phyloP scores from a whole-genome alignment of 1,140 invertebrate species.

The Hyposmocoma kahamanoa region DNA sequence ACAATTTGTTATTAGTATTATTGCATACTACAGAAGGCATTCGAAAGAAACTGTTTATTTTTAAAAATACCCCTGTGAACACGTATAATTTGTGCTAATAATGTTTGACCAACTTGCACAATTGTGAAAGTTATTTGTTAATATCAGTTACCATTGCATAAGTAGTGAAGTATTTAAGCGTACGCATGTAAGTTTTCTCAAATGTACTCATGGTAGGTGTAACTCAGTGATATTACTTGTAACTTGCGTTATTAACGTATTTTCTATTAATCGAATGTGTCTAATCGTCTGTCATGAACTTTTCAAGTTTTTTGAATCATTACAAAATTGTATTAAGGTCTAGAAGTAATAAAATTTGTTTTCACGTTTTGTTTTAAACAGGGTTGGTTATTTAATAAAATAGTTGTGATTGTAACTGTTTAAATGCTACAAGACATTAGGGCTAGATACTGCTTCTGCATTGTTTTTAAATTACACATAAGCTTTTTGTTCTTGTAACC shows the following conservation, averaged over 20 bases:
- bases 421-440: neutral
- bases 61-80: no score
- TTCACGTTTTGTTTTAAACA: constrained; percentile 8
- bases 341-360: constrained; percentile 1
- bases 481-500: constrained; percentile 31
- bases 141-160: constrained; percentile 42
- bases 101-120: no score
- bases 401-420: neutral
- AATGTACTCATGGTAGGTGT: constrained; percentile 34
- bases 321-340: constrained; percentile 17
- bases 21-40: no score
- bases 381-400: constrained; percentile 13
- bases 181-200: constrained; percentile 28
- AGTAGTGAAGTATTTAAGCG: constrained; percentile 14
- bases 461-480: neutral
- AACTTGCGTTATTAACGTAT: constrained; percentile 22
- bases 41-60: no score
- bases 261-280: no score
- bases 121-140: constrained; percentile 22
- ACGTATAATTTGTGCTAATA: no score
- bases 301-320: constrained; percentile 12
- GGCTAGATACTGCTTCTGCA: neutral
- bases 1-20: no score
- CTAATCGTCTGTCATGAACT: neutral
- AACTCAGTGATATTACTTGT: constrained; percentile 52